Evolutionary conservation across 2,113 vertebrate species (phyloP).

Genomic region (Sisor rabdophorus): DNA sequence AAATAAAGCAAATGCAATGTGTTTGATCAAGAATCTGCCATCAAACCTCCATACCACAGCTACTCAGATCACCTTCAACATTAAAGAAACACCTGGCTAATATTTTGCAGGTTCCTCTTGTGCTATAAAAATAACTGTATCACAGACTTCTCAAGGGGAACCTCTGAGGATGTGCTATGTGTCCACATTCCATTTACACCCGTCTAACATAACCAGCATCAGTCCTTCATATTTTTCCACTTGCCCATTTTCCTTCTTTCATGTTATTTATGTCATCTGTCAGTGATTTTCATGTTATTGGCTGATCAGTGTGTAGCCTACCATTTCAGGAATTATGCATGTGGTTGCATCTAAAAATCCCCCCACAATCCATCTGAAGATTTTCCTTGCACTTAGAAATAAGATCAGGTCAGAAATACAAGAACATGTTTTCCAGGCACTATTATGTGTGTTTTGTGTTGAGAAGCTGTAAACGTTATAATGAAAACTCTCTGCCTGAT

Average conservation of each 20-base stretch:
- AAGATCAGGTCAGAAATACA: conserved; percentile 38
- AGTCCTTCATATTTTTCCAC: no score
- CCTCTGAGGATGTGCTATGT: no score
- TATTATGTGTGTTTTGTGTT: conserved; percentile 47
- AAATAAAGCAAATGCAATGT: conserved; percentile 43
- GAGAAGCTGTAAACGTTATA: conserved; percentile 30
- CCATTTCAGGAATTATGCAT: not conserved
- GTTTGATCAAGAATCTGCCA: conserved; percentile 51
- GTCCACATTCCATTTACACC: no score
- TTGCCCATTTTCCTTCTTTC: no score
- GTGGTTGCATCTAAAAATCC: conserved; percentile 24
- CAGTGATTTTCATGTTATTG: no score
- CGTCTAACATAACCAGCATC: no score
- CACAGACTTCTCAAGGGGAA: no score
- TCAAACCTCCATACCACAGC: conserved; percentile 18
- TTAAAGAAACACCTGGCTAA: no score
- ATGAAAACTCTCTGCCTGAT: conserved; percentile 26
- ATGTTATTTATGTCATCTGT: no score
- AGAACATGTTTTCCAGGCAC: conserved; percentile 30
- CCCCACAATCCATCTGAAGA: conserved; percentile 16
- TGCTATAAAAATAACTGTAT: no score
- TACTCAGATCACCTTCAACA: not conserved
- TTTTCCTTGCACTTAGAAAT: conserved; percentile 19
- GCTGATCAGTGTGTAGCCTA: not conserved
- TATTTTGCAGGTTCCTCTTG: no score